These are phyloP conservation scores for Leucozona laternaria DNA, from an alignment of 2,888 invertebrate species.

Conservation along the genomic window DNA sequence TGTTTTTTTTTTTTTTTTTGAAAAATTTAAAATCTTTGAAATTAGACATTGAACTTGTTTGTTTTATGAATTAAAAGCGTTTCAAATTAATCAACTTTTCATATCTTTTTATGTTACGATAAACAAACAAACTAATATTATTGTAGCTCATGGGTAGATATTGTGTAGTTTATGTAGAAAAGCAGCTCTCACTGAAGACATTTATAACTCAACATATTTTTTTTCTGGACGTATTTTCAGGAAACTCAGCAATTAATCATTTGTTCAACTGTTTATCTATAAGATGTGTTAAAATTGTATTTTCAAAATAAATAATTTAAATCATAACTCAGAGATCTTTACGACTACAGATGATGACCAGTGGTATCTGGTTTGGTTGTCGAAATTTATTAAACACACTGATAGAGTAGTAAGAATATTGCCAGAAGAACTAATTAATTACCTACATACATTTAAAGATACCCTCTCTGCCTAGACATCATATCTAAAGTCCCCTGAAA, in stretches of 20 bases:
- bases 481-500: no score
- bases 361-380: no score
- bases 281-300: conserved; percentile 2
- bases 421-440: no score
- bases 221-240: conserved; percentile 8
- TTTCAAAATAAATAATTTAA: conserved; percentile 5
- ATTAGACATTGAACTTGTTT: conserved; percentile 33
- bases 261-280: background rate
- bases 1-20: conserved; percentile 17
- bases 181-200: background rate
- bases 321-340: background rate
- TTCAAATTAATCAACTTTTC: conserved; percentile 27
- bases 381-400: no score
- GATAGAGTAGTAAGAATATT: no score
- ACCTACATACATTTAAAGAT: no score
- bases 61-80: conserved; percentile 26
- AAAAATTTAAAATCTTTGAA: conserved; percentile 8
- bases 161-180: background rate
- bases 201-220: no score
- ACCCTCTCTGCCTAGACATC: no score
- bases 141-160: background rate
- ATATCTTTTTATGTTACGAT: conserved; percentile 17
- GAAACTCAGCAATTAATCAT: conserved; percentile 14
- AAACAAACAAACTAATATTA: conserved; percentile 28
- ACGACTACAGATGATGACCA: no score